These are phyloP conservation scores for Aldrovandia affinis DNA, from an alignment of 2,797 vertebrate genomes.

Conservation along the genomic window DNA sequence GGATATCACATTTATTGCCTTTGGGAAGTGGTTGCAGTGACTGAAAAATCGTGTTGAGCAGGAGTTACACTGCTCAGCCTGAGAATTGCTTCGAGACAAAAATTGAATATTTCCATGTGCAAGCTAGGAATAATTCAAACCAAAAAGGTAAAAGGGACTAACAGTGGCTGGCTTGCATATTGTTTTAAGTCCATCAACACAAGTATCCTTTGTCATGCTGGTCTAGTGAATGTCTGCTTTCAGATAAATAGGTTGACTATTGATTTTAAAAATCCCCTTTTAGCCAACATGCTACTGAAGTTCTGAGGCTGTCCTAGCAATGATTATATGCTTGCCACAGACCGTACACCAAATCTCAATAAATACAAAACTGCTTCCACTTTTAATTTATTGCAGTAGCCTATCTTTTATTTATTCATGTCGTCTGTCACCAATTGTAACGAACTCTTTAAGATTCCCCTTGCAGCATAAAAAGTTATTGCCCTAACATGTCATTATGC, in stretches of 20 bases:
- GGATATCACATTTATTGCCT: slow-evolving; percentile 8
- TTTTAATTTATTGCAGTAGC: not conserved
- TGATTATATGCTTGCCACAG: not conserved
- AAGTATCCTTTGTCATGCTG: not conserved
- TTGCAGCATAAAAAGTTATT: not conserved
- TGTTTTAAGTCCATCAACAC: not conserved
- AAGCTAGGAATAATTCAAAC: not conserved
- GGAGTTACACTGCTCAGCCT: not conserved
- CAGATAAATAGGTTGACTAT: not conserved
- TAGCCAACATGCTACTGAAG: not conserved
- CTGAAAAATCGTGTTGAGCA: not conserved
- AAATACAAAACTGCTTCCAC: slow-evolving; percentile 29
- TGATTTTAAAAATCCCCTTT: not conserved
- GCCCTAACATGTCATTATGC: not conserved
- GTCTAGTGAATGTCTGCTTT: not conserved
- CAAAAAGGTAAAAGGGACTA: not conserved
- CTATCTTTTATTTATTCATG: not conserved
- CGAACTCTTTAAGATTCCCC: not conserved
- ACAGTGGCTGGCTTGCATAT: not conserved
- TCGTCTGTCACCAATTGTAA: not conserved
- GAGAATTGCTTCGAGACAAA: not conserved
- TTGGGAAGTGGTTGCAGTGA: slow-evolving; percentile 7
- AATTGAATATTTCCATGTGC: not conserved
- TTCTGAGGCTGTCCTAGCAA: not conserved
- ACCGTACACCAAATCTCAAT: slow-evolving; percentile 40